Percentiles rank a stretch among this genome's conserved stretches.
Evolutionary conservation across 2,797 vertebrate species (phyloP).

Genomic region (Acanthurus lineatus): DNA sequence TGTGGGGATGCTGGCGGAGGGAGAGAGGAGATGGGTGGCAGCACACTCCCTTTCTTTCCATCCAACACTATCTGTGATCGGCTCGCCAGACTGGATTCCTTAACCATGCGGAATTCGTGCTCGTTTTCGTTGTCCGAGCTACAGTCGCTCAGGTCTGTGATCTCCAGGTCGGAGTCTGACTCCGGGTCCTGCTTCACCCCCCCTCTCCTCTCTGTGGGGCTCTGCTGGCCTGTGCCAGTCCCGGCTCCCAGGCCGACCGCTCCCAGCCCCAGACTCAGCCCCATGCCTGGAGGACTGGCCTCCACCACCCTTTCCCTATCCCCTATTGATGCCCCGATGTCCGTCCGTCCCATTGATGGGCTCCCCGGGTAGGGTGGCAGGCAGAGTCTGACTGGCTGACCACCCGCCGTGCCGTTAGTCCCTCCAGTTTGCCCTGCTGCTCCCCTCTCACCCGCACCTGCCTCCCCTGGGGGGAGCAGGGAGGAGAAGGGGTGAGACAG

Average conservation of each 20-base stretch:
- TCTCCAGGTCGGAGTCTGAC: slow-evolving; percentile 94
- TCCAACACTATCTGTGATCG: slow-evolving; percentile 79
- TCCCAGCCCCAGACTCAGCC: slow-evolving; percentile 77
- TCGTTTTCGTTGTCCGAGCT: slow-evolving; percentile 90
- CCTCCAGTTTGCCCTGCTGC: slow-evolving; percentile 77
- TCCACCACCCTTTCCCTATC: slow-evolving; percentile 82
- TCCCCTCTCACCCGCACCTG: slow-evolving; percentile 80
- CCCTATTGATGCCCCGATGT: slow-evolving; percentile 71
- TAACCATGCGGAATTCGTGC: slow-evolving; percentile 79
- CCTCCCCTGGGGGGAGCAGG: slow-evolving; percentile 83
- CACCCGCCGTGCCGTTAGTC: slow-evolving; percentile 80
- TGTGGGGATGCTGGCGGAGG: slow-evolving; percentile 80
- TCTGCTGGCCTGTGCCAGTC: slow-evolving; percentile 75
- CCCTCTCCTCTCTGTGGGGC: slow-evolving; percentile 82
- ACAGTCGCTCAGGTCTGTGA: slow-evolving; percentile 94
- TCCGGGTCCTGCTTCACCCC: slow-evolving; percentile 90
- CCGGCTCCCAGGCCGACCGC: slow-evolving; percentile 70
- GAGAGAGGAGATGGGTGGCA: slow-evolving; percentile 81
- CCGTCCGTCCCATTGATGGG: slow-evolving; percentile 81
- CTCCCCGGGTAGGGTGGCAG: slow-evolving; percentile 83
- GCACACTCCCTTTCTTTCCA: slow-evolving; percentile 75
- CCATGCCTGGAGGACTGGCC: slow-evolving; percentile 56
- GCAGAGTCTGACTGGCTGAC: slow-evolving; percentile 81
- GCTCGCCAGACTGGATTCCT: slow-evolving; percentile 74
- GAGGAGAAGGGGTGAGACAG: slow-evolving; percentile 89